A percentile compares a stretch with the other conserved stretches of the same genome.
Evolutionary conservation across 2,888 invertebrate species (phyloP).

Genomic region (Epiblema foenella): DNA sequence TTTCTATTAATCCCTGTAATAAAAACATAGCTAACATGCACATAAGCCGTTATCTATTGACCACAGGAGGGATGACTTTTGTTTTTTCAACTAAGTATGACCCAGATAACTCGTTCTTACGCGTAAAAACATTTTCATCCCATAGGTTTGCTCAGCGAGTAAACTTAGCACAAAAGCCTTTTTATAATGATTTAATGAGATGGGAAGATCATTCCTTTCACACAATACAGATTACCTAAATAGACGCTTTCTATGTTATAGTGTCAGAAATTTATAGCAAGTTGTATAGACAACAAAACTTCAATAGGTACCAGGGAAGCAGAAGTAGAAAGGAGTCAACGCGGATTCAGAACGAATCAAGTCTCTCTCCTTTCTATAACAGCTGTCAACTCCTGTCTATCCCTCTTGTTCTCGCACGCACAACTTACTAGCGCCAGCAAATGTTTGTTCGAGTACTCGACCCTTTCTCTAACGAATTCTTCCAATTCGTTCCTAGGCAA

Average conservation of each 20-base stretch:
- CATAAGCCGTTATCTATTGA: too few relatives aligned
- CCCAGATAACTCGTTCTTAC: background rate
- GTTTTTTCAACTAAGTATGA: too few relatives aligned
- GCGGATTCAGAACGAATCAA: background rate
- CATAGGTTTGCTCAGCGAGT: background rate
- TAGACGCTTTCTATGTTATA: background rate
- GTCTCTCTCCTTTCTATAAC: constrained; percentile 87
- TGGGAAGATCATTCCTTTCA: background rate
- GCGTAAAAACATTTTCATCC: background rate
- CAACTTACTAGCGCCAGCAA: constrained; percentile 92
- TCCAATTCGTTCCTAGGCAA: constrained; percentile 94
- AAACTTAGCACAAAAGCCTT: background rate
- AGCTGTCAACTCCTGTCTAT: constrained; percentile 90
- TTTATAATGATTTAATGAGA: background rate
- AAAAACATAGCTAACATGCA: too few relatives aligned
- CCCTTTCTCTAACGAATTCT: constrained; percentile 93
- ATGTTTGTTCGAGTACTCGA: constrained; percentile 96
- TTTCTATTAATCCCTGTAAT: too few relatives aligned
- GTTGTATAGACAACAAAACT: background rate
- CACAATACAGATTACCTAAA: background rate
- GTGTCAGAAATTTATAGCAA: background rate
- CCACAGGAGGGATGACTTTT: too few relatives aligned
- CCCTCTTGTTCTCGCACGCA: constrained; percentile 94
- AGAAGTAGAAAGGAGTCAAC: background rate
- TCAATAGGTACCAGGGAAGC: background rate